Percentiles rank a stretch among this genome's conserved stretches.
Evolutionary conservation across 1,140 invertebrate genomes (phyloP).

Genomic region (Goniozus legneri): DNA sequence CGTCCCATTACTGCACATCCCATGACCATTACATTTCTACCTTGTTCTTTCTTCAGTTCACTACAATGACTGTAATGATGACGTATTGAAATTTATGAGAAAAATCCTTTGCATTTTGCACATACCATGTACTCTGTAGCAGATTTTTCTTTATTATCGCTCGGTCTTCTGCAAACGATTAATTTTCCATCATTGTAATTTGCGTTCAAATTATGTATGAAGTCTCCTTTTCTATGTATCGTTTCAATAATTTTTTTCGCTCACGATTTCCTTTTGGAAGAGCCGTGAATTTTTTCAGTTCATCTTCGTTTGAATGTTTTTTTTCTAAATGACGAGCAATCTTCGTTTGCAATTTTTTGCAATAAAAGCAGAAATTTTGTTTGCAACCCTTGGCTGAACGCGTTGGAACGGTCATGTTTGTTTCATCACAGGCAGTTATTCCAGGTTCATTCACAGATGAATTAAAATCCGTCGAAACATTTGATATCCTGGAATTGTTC

Average conservation of each 20-base stretch:
- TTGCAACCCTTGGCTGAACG: constrained; percentile 8
- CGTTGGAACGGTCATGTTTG: constrained; percentile 3
- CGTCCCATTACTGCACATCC: neutral
- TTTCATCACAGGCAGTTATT: constrained; percentile 6
- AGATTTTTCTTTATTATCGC: neutral
- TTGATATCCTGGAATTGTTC: neutral
- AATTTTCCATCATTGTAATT: constrained; percentile 17
- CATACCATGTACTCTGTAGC: constrained; percentile 14
- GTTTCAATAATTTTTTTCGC: constrained; percentile 10
- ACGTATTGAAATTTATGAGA: constrained; percentile 11
- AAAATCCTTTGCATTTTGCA: constrained; percentile 14
- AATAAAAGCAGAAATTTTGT: constrained; percentile 23
- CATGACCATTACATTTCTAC: constrained; percentile 3
- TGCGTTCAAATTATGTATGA: constrained; percentile 14
- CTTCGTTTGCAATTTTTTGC: constrained; percentile 17
- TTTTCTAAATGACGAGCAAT: constrained; percentile 18
- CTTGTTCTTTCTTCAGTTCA: constrained; percentile 1
- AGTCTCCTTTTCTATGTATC: constrained; percentile 19
- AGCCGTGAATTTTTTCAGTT: constrained; percentile 13
- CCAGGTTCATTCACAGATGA: neutral
- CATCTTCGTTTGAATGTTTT: constrained; percentile 16
- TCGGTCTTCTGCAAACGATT: constrained; percentile 21
- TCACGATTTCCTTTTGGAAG: constrained; percentile 4
- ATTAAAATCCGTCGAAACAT: neutral
- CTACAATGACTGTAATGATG: constrained; percentile 10